Percentiles rank a stretch among this genome's conserved stretches.
Evolutionary conservation across 2,888 invertebrate genomes (phyloP).

Genomic region (Napeogenes inachia): DNA sequence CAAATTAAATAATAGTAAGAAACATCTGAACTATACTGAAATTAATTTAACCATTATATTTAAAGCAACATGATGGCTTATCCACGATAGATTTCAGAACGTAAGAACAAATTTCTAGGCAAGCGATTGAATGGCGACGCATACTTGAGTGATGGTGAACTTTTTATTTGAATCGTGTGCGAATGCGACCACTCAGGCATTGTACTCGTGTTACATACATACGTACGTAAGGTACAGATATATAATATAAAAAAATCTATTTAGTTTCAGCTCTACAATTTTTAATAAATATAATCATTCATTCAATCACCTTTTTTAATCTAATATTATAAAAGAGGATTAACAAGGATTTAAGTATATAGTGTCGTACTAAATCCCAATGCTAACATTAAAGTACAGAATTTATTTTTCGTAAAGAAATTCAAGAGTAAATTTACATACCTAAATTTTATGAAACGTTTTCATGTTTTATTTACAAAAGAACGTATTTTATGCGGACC

Average conservation of each 20-base stretch:
- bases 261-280: no score
- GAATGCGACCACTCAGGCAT: conserved; percentile 60
- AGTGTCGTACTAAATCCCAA: background rate
- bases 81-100: conserved; percentile 51
- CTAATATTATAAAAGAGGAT: no score
- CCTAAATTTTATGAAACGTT: conserved; percentile 47
- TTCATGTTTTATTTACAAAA: conserved; percentile 53
- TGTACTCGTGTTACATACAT: conserved; percentile 7
- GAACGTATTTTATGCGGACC: conserved; percentile 43
- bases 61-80: conserved; percentile 30
- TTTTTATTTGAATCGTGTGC: conserved; percentile 78
- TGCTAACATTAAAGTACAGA: background rate
- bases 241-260: no score
- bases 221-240: no score
- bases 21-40: background rate
- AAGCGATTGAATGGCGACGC: conserved; percentile 72
- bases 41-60: background rate
- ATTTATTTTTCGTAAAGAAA: conserved; percentile 9
- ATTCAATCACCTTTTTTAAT: no score
- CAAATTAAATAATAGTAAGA: background rate
- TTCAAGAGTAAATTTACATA: conserved; percentile 32
- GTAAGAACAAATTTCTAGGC: conserved; percentile 65
- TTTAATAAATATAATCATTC: no score
- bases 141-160: conserved; percentile 76
- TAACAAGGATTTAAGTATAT: no score